Evolutionary conservation across 1,140 invertebrate species (phyloP).

Genomic region (Bombus ignitus): DNA sequence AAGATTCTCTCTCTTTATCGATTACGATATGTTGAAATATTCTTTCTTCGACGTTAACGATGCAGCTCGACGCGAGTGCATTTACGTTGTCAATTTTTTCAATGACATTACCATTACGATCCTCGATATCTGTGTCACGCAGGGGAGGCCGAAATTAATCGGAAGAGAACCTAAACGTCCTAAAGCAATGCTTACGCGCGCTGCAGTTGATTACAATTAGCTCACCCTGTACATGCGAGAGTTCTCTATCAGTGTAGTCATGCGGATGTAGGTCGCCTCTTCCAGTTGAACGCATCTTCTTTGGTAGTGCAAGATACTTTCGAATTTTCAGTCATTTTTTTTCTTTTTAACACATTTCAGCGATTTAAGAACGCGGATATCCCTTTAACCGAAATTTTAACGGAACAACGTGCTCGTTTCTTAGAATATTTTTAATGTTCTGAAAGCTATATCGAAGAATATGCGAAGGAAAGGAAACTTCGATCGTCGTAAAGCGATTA

Average conservation of each 20-base stretch:
- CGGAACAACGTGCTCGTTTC: background rate
- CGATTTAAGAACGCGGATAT: background rate
- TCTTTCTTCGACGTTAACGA: too few relatives aligned
- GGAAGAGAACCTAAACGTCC: conserved; percentile 14
- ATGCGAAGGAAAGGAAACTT: background rate
- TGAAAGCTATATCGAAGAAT: background rate
- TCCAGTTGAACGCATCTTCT: conserved; percentile 2
- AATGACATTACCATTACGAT: background rate
- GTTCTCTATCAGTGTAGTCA: conserved; percentile 37
- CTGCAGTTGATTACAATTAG: conserved; percentile 41
- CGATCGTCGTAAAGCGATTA: background rate
- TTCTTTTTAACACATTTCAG: background rate
- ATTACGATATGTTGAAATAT: too few relatives aligned
- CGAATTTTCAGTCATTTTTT: conserved; percentile 8
- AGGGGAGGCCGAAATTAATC: conserved; percentile 36
- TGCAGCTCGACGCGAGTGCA: too few relatives aligned
- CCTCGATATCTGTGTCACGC: conserved; percentile 13
- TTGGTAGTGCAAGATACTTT: background rate
- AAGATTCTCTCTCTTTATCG: too few relatives aligned
- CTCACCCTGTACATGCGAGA: conserved; percentile 43
- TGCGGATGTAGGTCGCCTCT: conserved; percentile 51
- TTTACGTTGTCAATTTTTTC: background rate
- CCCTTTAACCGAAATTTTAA: background rate
- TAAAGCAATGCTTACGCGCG: conserved; percentile 17
- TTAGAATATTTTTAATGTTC: background rate